Percentiles rank a stretch among this genome's conserved stretches.
Evolutionary conservation across 2,797 vertebrate genomes (phyloP).

Genomic region (Crypturellus tataupa): DNA sequence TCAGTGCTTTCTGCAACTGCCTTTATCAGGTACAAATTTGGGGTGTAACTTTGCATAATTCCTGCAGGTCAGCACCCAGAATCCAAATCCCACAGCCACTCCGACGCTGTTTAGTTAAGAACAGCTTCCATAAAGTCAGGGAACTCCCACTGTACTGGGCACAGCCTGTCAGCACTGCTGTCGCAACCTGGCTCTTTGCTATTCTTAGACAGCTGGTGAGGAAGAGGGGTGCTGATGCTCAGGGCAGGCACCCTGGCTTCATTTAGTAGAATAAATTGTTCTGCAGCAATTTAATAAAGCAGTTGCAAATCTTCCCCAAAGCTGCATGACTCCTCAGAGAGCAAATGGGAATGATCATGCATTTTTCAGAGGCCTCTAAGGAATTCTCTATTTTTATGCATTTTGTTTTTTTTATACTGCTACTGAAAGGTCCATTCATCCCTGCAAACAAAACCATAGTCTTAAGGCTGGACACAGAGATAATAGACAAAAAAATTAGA

Average conservation of each 20-base stretch:
- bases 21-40: not conserved
- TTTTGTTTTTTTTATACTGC: not conserved
- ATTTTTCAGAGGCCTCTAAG: not conserved
- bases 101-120: not conserved
- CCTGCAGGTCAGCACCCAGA: not conserved
- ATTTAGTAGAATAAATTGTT: not conserved
- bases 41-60: not conserved
- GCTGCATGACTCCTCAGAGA: not conserved
- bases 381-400: not conserved
- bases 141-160: not conserved
- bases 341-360: not conserved
- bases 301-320: not conserved
- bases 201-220: rapidly evolving
- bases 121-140: not conserved
- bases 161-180: not conserved
- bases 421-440: not conserved
- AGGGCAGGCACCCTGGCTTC: not conserved
- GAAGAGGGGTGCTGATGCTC: not conserved
- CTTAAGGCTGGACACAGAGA: not conserved
- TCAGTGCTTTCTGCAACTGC: not conserved
- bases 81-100: not conserved
- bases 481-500: not conserved
- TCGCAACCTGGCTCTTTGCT: not conserved
- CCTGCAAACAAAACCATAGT: not conserved
- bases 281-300: not conserved